Conservation (phyloP, 2,888 invertebrate genomes). For the Drosophila paranaensis region DNA sequence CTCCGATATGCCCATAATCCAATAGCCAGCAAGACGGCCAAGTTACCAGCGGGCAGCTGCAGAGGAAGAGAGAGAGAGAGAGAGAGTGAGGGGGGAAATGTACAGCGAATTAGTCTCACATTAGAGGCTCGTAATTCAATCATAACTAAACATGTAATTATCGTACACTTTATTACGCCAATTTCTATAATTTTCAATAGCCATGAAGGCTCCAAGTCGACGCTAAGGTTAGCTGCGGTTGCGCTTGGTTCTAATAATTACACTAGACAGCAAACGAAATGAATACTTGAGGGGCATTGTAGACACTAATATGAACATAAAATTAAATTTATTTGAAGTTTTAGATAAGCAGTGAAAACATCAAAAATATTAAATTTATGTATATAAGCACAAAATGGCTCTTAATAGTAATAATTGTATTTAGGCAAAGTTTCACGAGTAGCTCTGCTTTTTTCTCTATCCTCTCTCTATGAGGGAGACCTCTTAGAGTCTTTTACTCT, state of each 20-base stretch:
- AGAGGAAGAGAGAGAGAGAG: not conserved
- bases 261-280: slow-evolving; percentile 29
- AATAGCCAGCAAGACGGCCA: slow-evolving; percentile 44
- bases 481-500: too few species aligned
- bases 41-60: slow-evolving; percentile 26
- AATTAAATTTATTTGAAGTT: too few species aligned
- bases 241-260: slow-evolving; percentile 19
- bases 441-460: too few species aligned
- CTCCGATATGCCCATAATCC: slow-evolving; percentile 86
- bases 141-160: slow-evolving; percentile 81
- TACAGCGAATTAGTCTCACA: slow-evolving; percentile 58
- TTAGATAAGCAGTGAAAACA: not conserved
- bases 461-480: too few species aligned
- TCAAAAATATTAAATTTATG: not conserved
- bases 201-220: slow-evolving; percentile 58
- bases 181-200: slow-evolving; percentile 76
- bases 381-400: too few species aligned
- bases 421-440: too few species aligned
- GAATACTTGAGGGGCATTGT: not conserved
- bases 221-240: slow-evolving; percentile 60
- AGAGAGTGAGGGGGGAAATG: not conserved
- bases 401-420: too few species aligned
- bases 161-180: slow-evolving; percentile 82
- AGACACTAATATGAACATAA: not conserved
- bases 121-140: slow-evolving; percentile 82